Base-by-base conservation (phyloP, 2,113 vertebrate species). In the Pyrgilauda ruficollis region DNA sequence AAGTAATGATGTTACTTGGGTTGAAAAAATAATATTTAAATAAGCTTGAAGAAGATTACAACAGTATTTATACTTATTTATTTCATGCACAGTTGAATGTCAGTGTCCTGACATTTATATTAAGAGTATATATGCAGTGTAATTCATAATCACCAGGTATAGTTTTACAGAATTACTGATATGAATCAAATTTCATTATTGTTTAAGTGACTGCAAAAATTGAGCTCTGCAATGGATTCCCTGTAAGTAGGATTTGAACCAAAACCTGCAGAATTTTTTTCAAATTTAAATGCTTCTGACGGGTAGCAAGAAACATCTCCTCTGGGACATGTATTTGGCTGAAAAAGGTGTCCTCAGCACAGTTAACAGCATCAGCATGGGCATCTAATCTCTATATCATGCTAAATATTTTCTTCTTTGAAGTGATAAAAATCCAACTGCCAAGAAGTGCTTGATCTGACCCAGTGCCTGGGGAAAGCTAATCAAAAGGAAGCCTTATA, bases 381-480 rank as follows among this genome's bases (percentile, higher is more conserved):
- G 47, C 82, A 85, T 77, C 95, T 96, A 84, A 94, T 95, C 85
- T 92, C 37, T 91, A 4, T 50, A 95, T 79, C 89, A 83, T 55
- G 80, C 86, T 93, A 94, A 95, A 86, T 96, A 95, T 94, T 94
- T 96, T 77, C 53, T 59, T 74, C 93, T 95, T 94, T 95, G 78
- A 95, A 88, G 77, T 91, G 81, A 94, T 89, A 95, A 91, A 92
- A 94, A 91, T 61, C 85, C 90, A 90, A 1, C 88, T 89, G 87
- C 31, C 93, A 92, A 78, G 79, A 18, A 58, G 4, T 68, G 63
- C 94, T 94, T 95, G 92, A 96, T 96, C 77, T 96, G 93, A 85
- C 50, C 63, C 46, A 87, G 90, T 0, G 39, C 95, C 78, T 50
- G 39, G 78, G 92, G 92, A 93, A 87, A 89, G 91, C 76, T 80